These are phyloP conservation scores for Minunthozetes semirufus DNA, from an alignment of 2,888 invertebrate species.

Conservation along the genomic window DNA sequence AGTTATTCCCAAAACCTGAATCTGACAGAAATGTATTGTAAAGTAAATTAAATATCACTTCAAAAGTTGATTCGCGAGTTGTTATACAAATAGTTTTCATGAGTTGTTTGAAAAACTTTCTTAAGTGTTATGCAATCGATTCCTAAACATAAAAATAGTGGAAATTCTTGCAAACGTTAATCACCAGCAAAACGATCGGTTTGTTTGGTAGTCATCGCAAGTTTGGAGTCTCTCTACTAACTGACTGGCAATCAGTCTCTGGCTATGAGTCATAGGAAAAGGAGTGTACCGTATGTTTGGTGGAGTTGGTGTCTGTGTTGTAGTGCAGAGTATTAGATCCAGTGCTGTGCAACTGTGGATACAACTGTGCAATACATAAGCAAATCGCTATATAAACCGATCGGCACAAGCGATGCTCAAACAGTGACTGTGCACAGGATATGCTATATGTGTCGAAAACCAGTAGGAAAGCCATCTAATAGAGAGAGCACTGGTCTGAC, in stretches of 20 bases:
- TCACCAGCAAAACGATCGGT: background rate
- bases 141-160: background rate
- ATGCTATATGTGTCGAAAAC: slow-evolving; percentile 8
- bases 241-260: too few relatives aligned
- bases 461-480: slow-evolving; percentile 19
- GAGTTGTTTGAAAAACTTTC: background rate
- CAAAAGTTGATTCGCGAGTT: too few relatives aligned
- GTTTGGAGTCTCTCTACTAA: background rate
- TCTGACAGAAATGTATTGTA: too few relatives aligned
- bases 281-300: slow-evolving; percentile 21
- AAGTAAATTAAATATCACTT: too few relatives aligned
- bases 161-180: background rate
- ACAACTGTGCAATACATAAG: background rate
- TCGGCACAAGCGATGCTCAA: background rate
- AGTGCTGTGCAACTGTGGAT: too few relatives aligned
- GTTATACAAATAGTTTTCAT: background rate
- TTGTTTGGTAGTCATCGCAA: background rate
- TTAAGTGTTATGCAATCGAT: background rate
- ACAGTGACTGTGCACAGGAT: background rate
- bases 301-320: background rate
- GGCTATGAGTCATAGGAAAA: slow-evolving; percentile 20
- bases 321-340: background rate
- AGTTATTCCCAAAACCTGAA: background rate
- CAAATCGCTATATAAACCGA: background rate
- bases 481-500: slow-evolving; percentile 16